Evolutionary conservation across 2,113 vertebrate genomes (phyloP).

Genomic region (Typhlomys cinereus): DNA sequence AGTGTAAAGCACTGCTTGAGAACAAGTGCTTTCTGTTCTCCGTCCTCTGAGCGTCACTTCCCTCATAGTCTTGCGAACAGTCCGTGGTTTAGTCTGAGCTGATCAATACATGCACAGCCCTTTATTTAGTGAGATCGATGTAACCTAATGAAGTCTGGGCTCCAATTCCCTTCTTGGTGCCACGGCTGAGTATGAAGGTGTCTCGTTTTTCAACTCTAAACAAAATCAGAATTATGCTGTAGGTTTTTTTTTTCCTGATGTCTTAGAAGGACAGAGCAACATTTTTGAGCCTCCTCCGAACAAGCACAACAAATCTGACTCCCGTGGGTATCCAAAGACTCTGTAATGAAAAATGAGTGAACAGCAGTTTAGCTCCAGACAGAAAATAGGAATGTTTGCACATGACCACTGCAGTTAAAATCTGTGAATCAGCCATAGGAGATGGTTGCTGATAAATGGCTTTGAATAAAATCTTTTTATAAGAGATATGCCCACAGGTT

Average conservation of each 20-base stretch:
- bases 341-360: neutral
- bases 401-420: constrained; percentile 56
- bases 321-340: neutral
- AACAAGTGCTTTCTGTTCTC: constrained; percentile 63
- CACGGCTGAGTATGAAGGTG: constrained; percentile 75
- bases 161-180: constrained; percentile 84
- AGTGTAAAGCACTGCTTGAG: neutral
- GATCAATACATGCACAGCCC: constrained; percentile 89
- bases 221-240: constrained; percentile 81
- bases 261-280: neutral
- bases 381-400: constrained; percentile 31
- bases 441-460: constrained; percentile 48
- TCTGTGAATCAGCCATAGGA: neutral
- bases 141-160: constrained; percentile 88
- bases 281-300: constrained; percentile 10
- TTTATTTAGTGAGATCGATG: constrained; percentile 91
- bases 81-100: constrained; percentile 71
- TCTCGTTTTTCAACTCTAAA: constrained; percentile 83
- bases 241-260: constrained; percentile 39
- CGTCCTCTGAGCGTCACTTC: constrained; percentile 47
- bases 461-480: constrained; percentile 45
- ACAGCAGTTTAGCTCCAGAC: constrained; percentile 25
- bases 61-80: constrained; percentile 57
- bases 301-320: neutral
- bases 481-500: neutral